phyloP scores from a whole-genome alignment of 2,888 invertebrate genomes.

The Merodon equestris region DNA sequence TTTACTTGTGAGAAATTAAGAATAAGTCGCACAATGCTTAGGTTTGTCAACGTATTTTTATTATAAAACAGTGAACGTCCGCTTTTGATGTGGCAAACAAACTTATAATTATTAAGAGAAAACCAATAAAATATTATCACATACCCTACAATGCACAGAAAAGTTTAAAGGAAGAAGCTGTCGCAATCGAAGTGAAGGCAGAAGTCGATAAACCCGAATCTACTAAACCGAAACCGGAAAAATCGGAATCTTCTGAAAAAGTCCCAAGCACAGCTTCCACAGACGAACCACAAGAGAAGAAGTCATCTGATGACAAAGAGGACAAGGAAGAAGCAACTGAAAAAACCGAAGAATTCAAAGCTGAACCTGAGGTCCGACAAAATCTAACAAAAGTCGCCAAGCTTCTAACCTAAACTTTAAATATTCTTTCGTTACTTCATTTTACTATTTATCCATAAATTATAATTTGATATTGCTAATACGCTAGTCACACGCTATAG shows the following conservation, averaged over 20 bases:
- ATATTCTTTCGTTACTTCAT: no score
- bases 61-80: slow-evolving; percentile 17
- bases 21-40: neutral
- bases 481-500: no score
- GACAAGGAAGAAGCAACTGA: slow-evolving; percentile 43
- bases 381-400: neutral
- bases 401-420: no score
- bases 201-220: neutral
- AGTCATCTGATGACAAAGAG: slow-evolving; percentile 27
- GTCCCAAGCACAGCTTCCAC: slow-evolving; percentile 3
- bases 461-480: no score
- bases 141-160: neutral
- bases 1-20: no score
- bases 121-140: neutral
- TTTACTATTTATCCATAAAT: no score
- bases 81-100: neutral
- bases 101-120: neutral
- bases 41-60: neutral
- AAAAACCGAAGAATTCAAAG: slow-evolving; percentile 30
- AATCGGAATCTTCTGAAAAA: slow-evolving; percentile 2
- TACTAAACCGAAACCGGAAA: slow-evolving; percentile 19
- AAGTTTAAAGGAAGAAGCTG: neutral
- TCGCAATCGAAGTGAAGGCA: slow-evolving; percentile 1
- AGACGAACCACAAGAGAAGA: slow-evolving; percentile 34
- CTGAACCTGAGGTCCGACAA: slow-evolving; percentile 41